Base-by-base conservation (phyloP, 2,113 vertebrate genomes). In the Parotia lawesii region DNA sequence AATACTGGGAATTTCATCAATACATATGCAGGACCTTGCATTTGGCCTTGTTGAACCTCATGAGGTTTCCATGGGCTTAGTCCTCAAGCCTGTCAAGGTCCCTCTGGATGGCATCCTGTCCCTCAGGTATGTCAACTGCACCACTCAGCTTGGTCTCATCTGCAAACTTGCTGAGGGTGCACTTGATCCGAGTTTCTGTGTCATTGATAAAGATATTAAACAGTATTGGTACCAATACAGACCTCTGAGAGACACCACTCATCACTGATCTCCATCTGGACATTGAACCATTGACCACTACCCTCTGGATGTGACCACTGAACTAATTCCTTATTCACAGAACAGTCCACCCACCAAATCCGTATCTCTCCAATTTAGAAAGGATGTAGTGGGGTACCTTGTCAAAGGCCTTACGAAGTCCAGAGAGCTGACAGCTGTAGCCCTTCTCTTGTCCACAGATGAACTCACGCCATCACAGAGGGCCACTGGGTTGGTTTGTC, bases 121-220 rank as follows among this genome's bases (percentile, higher is more conserved):
- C 37, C 33, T 60, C 14, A 51, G 33, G 11, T 9, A 3, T 53
- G 27, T 38, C 54, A 61, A 0, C 33, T 69, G 53, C 47, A 51
- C 33, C 22, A 33, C 54, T 53, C 38, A 38, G 22, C 38, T 69
- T 60, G 11, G 54, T 71, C 19, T 23, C 33, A 28, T 60, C 22
- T 53, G 28, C 45, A 69, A 37, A 60, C 54, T 28, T 33, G 15
- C 20, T 38, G 45, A 60, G 15, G 22, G 6, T 53, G 22, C 54
- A 37, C 53, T 53, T 2, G 0, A 33, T 67, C 57, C 12, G 0
- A 1, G 10, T 33, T 31, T 58, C 37, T 69, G 12, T 60, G 38
- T 69, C 45, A 28, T 13, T 38, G 54, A 23, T 38, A 53, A 51
- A 53, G 54, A 28, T 38, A 44, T 8, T 37, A 67, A 86, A 31